Conservation (phyloP, 2,113 vertebrate species). For the Muntiacus reevesi region DNA sequence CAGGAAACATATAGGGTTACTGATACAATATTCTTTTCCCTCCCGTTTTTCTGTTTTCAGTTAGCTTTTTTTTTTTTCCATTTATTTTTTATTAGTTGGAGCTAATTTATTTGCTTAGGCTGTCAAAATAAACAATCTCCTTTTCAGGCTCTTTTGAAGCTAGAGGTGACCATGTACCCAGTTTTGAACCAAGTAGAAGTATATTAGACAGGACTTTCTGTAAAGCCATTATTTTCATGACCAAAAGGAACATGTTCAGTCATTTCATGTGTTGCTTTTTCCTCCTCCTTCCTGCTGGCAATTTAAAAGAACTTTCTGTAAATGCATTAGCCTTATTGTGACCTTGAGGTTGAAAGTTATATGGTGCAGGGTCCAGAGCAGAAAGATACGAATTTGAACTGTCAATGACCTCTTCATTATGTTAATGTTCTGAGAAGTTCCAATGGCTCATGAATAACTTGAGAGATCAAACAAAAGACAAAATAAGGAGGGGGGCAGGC, state of each 20-base stretch:
- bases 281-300: not conserved
- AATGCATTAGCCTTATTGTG: not conserved
- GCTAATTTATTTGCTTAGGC: not conserved
- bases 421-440: not conserved
- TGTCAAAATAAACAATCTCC: not conserved
- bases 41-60: not conserved
- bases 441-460: not conserved
- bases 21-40: not conserved
- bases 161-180: not conserved
- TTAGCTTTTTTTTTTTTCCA: too few relatives aligned
- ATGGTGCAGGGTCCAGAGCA: not conserved
- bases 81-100: too few relatives aligned
- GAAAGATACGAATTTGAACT: not conserved
- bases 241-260: not conserved
- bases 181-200: not conserved
- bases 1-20: not conserved
- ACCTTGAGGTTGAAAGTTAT: not conserved
- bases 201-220: not conserved
- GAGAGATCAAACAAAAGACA: not conserved
- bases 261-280: not conserved
- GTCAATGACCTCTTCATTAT: not conserved
- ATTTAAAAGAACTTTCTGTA: not conserved
- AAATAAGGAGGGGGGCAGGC: not conserved
- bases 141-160: not conserved
- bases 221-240: not conserved